A percentile compares a stretch with the other conserved stretches of the same genome.
Evolutionary conservation across 1,140 invertebrate genomes (phyloP).

Genomic region (Gonioctena quinquepunctata): DNA sequence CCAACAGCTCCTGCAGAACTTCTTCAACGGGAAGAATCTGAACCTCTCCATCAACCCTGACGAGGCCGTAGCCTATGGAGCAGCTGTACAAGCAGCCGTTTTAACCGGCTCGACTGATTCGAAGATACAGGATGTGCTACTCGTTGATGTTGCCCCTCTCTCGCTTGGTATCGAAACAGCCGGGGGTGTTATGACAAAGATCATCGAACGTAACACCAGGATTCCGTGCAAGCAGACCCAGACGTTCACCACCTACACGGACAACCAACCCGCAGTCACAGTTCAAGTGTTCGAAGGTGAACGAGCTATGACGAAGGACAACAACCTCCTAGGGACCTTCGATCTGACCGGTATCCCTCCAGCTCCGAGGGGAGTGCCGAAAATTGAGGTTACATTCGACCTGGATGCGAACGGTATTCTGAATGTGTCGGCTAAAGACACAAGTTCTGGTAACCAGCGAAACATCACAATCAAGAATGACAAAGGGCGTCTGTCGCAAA

Average conservation of each 20-base stretch:
- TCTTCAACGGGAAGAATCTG: slow-evolving; percentile 58
- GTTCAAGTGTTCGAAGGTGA: slow-evolving; percentile 81
- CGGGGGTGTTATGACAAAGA: slow-evolving; percentile 70
- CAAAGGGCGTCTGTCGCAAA: slow-evolving; percentile 77
- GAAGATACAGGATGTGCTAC: slow-evolving; percentile 59
- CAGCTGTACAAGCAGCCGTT: slow-evolving; percentile 59
- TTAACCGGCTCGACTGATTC: slow-evolving; percentile 53
- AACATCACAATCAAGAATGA: slow-evolving; percentile 87
- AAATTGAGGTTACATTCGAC: slow-evolving; percentile 76
- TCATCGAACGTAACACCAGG: slow-evolving; percentile 65
- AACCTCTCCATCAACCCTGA: slow-evolving; percentile 62
- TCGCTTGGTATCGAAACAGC: slow-evolving; percentile 65
- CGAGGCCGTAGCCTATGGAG: slow-evolving; percentile 60
- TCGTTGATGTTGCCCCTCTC: slow-evolving; percentile 62
- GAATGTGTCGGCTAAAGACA: slow-evolving; percentile 64
- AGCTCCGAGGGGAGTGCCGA: slow-evolving; percentile 63
- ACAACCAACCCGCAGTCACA: slow-evolving; percentile 72
- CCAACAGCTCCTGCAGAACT: slow-evolving; percentile 58
- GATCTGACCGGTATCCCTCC: slow-evolving; percentile 68
- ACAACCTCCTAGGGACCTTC: slow-evolving; percentile 77
- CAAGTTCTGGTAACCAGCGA: slow-evolving; percentile 56
- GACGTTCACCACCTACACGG: slow-evolving; percentile 68
- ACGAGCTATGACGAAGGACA: slow-evolving; percentile 76
- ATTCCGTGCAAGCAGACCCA: slow-evolving; percentile 69
- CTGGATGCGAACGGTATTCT: slow-evolving; percentile 74